A percentile compares a stretch with the other conserved stretches of the same genome.
These are phyloP conservation scores for Drosophila rhopaloa DNA, from an alignment of 1,140 invertebrate genomes.

Conservation along the genomic window DNA sequence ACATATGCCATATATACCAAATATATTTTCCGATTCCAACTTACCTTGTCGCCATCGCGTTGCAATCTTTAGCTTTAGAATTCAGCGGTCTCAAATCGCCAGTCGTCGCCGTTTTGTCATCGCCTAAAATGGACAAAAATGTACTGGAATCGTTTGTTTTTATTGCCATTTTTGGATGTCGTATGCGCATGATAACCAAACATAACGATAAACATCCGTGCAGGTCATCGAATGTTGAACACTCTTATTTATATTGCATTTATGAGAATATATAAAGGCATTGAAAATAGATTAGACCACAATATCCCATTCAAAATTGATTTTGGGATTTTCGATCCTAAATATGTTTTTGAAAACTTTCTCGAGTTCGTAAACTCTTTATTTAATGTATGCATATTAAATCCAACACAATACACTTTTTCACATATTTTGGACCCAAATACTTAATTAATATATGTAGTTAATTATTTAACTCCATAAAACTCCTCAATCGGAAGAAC, in stretches of 20 bases:
- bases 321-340: no score
- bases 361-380: no score
- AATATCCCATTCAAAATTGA: no score
- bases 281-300: no score
- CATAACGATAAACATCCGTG: neutral
- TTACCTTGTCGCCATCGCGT: constrained; percentile 25
- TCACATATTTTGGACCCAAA: no score
- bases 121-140: constrained; percentile 76
- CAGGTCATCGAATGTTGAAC: constrained; percentile 19
- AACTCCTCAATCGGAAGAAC: neutral
- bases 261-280: no score
- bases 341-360: no score
- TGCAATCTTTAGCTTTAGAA: constrained; percentile 25
- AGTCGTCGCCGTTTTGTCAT: constrained; percentile 42
- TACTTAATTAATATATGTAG: no score
- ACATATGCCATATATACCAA: constrained; percentile 1
- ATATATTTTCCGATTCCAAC: constrained; percentile 9
- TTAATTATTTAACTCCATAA: neutral
- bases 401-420: no score
- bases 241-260: constrained; percentile 9
- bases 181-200: constrained; percentile 41
- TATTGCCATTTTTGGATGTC: constrained; percentile 49
- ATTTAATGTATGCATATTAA: no score
- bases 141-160: constrained; percentile 55
- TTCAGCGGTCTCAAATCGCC: constrained; percentile 2